Base-by-base conservation (phyloP, 2,113 vertebrate species). In the Rhegmatorhina hoffmannsi region DNA sequence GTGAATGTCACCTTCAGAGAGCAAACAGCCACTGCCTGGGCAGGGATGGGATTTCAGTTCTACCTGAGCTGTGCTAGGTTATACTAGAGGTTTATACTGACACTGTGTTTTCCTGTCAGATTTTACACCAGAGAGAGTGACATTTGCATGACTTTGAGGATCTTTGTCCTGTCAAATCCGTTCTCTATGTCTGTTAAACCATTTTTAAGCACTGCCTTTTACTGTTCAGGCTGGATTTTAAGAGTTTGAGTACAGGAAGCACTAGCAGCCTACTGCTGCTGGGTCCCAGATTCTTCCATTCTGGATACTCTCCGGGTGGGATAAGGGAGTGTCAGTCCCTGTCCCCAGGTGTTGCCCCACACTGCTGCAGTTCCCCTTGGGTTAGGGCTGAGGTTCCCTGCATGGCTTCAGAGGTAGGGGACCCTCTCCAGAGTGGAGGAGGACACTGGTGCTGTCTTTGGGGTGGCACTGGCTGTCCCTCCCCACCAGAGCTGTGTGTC, bases 271-370 rank as follows among this genome's bases (percentile, higher is more conserved):
- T 7, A 24, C 14, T 36, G 5, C 29, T 6, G 8, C 44, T 4
- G 24, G 10, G 13, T 17, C 40, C 26, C 43, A 9, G 17, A 4
- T 18, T 43, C 15, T 31, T 16, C 56, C 15, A 3, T 4, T 21
- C 9, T 1, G 2, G 58, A 16, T 11, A 15, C 1, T n/a, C 16
- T 40, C 36, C 9, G 1, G 0, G 2, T 1, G 10, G 38, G 28
- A 23, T 1, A 2, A 2, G 49, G 58, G 73, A 63, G n/a, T 11
- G 0, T 17, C 17, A 0, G 11, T 28, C 47, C 75, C 29, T 2
- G 2, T 43, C 40, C 46, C 43, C 13, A 0, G 0, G n/a, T 20
- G 6, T 31, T 16, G 56, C 44, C 34, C 63, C 55, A 11, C 33
- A 14, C 9, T 43, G 40, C 16, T 33, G 63, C 28, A 1, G 9